Evolutionary conservation across 1,140 invertebrate species (phyloP).

Genomic region (Zophobas atratus): DNA sequence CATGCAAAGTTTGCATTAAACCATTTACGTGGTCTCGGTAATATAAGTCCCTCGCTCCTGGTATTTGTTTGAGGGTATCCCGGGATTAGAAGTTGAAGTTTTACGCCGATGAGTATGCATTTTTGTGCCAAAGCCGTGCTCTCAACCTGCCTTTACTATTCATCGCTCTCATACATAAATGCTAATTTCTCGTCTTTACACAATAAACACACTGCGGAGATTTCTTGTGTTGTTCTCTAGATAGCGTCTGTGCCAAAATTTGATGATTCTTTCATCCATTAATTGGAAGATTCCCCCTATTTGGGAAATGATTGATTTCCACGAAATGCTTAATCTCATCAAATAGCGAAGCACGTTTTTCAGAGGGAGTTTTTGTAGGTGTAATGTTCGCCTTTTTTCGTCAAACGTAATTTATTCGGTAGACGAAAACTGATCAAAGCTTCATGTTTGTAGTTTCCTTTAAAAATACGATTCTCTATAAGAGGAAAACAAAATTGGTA

Average conservation of each 20-base stretch:
- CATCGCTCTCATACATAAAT: too few species aligned
- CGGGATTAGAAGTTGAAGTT: too few species aligned
- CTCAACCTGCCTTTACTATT: too few species aligned
- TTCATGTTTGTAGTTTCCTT: slow-evolving; percentile 48
- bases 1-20: too few species aligned
- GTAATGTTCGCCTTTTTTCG: slow-evolving; percentile 9
- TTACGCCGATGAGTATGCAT: too few species aligned
- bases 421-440: slow-evolving; percentile 49
- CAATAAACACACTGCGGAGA: too few species aligned
- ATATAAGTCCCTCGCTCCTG: too few species aligned
- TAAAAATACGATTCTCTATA: slow-evolving; percentile 29
- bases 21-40: too few species aligned
- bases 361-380: slow-evolving; percentile 1
- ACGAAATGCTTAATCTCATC: slow-evolving; percentile 13
- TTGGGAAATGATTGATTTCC: slow-evolving; percentile 11
- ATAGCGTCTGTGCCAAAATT: too few species aligned
- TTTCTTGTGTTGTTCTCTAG: background rate
- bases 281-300: slow-evolving; percentile 8
- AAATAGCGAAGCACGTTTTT: slow-evolving; percentile 17
- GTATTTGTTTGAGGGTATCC: too few species aligned
- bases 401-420: slow-evolving; percentile 43
- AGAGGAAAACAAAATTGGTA: slow-evolving; percentile 36
- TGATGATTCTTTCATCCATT: background rate
- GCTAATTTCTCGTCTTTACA: too few species aligned
- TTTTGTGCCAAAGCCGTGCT: too few species aligned